phyloP scores from a whole-genome alignment of 2,888 invertebrate species.

The Aproaerema taeniolella region DNA sequence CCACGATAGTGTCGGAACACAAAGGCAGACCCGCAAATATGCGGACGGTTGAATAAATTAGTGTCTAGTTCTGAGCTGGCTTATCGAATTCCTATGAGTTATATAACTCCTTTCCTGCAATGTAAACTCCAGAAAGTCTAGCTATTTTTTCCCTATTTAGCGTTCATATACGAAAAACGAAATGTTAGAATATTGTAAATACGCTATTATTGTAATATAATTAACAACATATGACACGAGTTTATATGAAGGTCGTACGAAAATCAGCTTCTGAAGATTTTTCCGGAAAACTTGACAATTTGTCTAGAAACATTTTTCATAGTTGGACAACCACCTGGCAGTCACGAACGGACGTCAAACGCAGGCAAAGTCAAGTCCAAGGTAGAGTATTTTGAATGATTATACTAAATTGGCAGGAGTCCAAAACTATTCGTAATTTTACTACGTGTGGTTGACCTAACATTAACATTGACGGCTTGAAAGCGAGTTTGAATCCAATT shows the following conservation, averaged over 20 bases:
- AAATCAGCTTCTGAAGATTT: neutral
- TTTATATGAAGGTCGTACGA: no score
- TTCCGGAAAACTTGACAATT: slow-evolving; percentile 22
- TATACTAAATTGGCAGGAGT: slow-evolving; percentile 38
- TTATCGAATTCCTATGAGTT: neutral
- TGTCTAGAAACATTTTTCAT: slow-evolving; percentile 18
- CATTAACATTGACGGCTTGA: slow-evolving; percentile 21
- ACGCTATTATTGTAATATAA: no score
- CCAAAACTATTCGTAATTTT: slow-evolving; percentile 51
- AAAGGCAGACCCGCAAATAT: slow-evolving; percentile 16
- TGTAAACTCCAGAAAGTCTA: no score
- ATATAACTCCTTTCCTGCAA: no score
- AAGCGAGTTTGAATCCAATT: slow-evolving; percentile 6
- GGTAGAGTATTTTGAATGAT: slow-evolving; percentile 53
- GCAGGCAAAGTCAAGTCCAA: slow-evolving; percentile 52
- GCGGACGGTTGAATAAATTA: neutral
- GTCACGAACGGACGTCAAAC: slow-evolving; percentile 27
- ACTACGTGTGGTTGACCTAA: slow-evolving; percentile 26
- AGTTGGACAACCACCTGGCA: slow-evolving; percentile 26
- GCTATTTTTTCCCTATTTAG: no score
- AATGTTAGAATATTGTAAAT: no score
- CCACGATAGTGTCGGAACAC: slow-evolving; percentile 21
- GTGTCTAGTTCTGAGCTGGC: neutral
- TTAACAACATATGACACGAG: no score
- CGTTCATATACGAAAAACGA: no score